Conservation (phyloP, 2,888 invertebrate species). For the Xestia c-nigrum region DNA sequence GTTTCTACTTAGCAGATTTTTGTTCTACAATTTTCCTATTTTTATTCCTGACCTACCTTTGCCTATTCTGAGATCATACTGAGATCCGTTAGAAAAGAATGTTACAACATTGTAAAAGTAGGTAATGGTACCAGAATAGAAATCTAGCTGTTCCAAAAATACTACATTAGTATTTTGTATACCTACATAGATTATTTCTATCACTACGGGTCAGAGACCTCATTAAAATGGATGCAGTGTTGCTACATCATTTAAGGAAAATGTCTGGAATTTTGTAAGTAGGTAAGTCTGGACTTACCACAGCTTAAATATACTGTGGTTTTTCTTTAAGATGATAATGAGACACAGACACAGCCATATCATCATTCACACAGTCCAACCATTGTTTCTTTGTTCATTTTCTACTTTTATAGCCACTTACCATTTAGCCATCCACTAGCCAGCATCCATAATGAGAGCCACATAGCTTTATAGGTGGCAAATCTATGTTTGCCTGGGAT, state of each 20-base stretch:
- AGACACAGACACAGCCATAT: background rate
- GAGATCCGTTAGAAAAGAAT: background rate
- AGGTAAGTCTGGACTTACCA: background rate
- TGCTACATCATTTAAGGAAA: conserved; percentile 30
- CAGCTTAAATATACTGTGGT: background rate
- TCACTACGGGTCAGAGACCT: background rate
- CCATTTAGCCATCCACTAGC: background rate
- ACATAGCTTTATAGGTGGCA: background rate
- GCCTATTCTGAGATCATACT: background rate
- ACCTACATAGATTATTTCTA: background rate
- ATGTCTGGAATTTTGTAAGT: background rate
- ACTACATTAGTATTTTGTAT: background rate
- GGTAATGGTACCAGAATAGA: conserved; percentile 28
- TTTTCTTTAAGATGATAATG: background rate
- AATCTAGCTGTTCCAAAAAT: background rate
- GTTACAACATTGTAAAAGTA: background rate
- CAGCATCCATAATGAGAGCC: background rate
- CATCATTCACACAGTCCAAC: background rate
- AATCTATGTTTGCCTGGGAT: background rate
- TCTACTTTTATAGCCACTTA: background rate
- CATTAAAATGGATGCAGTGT: background rate
- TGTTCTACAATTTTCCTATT: conserved; percentile 7
- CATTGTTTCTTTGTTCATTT: background rate
- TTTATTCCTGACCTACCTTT: conserved; percentile 7
- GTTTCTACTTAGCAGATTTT: background rate